These are phyloP conservation scores for Arge pagana DNA, from an alignment of 2,888 invertebrate species.

Conservation along the genomic window DNA sequence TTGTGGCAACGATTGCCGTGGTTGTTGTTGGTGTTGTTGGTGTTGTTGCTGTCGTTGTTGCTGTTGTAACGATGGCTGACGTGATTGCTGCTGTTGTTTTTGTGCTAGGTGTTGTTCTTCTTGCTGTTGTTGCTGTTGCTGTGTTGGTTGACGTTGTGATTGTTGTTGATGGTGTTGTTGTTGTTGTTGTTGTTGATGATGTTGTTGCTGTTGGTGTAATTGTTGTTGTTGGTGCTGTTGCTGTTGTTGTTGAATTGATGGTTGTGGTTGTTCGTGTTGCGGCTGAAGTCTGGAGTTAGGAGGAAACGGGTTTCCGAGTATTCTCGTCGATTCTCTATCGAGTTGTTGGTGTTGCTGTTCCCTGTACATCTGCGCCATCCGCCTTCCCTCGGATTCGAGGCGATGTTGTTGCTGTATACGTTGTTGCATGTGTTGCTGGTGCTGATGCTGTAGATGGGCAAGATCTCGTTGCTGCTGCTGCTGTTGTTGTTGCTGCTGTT, in stretches of 20 bases:
- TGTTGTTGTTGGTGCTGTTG: slow-evolving; percentile 46
- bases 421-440: slow-evolving; percentile 57
- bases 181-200: slow-evolving; percentile 60
- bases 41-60: slow-evolving; percentile 46
- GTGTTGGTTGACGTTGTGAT: slow-evolving; percentile 57
- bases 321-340: slow-evolving; percentile 49
- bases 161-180: slow-evolving; percentile 57
- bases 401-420: slow-evolving; percentile 54
- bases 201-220: slow-evolving; percentile 41
- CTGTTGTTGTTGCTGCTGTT: slow-evolving; percentile 21
- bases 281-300: slow-evolving; percentile 43
- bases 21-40: slow-evolving; percentile 49
- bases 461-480: slow-evolving; percentile 34
- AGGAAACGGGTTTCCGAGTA: slow-evolving; percentile 46
- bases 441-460: slow-evolving; percentile 55
- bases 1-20: slow-evolving; percentile 42
- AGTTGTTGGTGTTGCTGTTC: slow-evolving; percentile 42
- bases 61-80: slow-evolving; percentile 57
- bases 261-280: slow-evolving; percentile 58
- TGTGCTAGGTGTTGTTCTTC: slow-evolving; percentile 59
- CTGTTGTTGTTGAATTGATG: too few species aligned
- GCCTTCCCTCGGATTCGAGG: slow-evolving; percentile 49
- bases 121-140: slow-evolving; percentile 47
- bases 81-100: slow-evolving; percentile 57
- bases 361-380: slow-evolving; percentile 51